Base-by-base conservation (phyloP, 2,797 vertebrate species). In the Premnoplex brunnescens region DNA sequence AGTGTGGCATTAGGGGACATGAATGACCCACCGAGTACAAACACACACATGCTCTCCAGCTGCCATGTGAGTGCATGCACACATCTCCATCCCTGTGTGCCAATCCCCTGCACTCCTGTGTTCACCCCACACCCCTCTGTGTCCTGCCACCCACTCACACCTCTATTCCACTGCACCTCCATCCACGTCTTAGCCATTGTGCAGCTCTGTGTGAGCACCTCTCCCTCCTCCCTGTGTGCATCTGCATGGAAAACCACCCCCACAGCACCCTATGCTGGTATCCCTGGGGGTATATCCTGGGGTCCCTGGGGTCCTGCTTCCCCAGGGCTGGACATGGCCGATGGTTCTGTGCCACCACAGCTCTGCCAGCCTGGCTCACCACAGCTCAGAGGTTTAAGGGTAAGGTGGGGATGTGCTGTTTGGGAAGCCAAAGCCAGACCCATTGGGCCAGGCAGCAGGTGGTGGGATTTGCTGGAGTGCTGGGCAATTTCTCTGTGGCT, bases 231-330 rank as follows among this genome's bases (percentile, higher is more conserved):
- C 43, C 36, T 1, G 0, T 1, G 3, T 14, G 18, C 17, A 39
- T 30, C 15, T 17, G 15, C 56, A n/a, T 36, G 56, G 34, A 36
- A 58, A 58, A 13, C 10, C 39, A 30, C 19, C 39, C 63, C 36
- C 12, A 0, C 24, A 2, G 3, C 1, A 0, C 56, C 56, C 0
- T 1, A 54, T 10, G 13, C 16, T 16, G 66, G 34, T 71, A 78
- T 32, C 36, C 15, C 52, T 54, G 52, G 52, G 30, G 19, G n/a
- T n/a, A n/a, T n/a, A n/a, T 32, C 30, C 52, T 28, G 30, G 52
- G 18, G 9, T 32, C 52, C 52, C 19, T 12, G 30, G 19, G 14
- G 9, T 72, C 20, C 64, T 55, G 39, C 24, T 3, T 59, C 5
- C 36, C 23, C 28, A 12, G 23, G 32, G 26, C 28, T 27, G 44